A percentile compares a stretch with the other conserved stretches of the same genome.
Conservation (phyloP, 1,140 invertebrate species). For the Zaprionus inermis region DNA sequence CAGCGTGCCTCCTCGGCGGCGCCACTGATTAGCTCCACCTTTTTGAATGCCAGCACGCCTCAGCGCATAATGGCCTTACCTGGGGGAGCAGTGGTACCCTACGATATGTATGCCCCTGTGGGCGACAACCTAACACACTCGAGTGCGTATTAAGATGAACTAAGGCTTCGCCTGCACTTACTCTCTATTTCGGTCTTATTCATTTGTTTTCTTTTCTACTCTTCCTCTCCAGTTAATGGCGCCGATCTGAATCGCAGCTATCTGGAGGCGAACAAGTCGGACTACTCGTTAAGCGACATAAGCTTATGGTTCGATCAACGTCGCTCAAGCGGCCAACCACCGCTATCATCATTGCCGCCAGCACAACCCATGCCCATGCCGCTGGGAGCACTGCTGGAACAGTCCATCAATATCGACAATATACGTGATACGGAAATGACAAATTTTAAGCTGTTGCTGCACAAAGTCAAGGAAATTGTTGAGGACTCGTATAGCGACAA, state of each 20-base stretch:
- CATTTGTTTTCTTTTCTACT: neutral
- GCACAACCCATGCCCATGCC: slow-evolving; percentile 35
- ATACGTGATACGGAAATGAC: slow-evolving; percentile 74
- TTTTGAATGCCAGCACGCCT: slow-evolving; percentile 64
- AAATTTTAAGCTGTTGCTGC: slow-evolving; percentile 73
- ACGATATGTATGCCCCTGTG: slow-evolving; percentile 65
- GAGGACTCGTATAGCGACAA: slow-evolving; percentile 83
- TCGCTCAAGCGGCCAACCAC: slow-evolving; percentile 44
- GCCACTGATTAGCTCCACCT: slow-evolving; percentile 63
- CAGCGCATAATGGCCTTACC: slow-evolving; percentile 36
- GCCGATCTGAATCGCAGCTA: slow-evolving; percentile 81
- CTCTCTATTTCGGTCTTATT: neutral
- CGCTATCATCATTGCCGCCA: slow-evolving; percentile 12
- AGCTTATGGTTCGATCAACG: slow-evolving; percentile 80
- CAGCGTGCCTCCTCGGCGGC: slow-evolving; percentile 30
- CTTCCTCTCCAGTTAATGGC: slow-evolving; percentile 65
- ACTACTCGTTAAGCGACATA: slow-evolving; percentile 77
- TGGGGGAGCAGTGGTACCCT: neutral
- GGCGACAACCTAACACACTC: slow-evolving; percentile 76
- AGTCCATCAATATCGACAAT: slow-evolving; percentile 37
- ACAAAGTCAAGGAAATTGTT: slow-evolving; percentile 82
- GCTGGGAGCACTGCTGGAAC: slow-evolving; percentile 54
- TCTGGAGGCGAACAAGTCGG: slow-evolving; percentile 81
- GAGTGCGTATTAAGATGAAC: slow-evolving; percentile 46
- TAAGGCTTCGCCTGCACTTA: neutral